Evolutionary conservation across 2,113 vertebrate genomes (phyloP).

Genomic region (Otocyon megalotis): DNA sequence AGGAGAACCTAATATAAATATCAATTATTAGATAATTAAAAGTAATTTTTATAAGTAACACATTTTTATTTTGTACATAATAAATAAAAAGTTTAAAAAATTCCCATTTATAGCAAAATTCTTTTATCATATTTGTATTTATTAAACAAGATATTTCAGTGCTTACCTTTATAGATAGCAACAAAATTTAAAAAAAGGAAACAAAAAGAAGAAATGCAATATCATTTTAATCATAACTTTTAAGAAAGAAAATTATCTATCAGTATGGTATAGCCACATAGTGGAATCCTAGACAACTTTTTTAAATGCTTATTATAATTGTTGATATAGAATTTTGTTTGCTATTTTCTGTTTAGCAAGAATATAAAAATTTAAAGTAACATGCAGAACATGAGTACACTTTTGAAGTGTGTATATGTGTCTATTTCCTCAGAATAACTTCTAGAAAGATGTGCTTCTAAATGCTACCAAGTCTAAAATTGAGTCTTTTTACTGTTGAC

Average conservation of each 20-base stretch:
- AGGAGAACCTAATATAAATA: background rate
- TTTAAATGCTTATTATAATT: background rate
- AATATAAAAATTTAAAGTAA: conserved; percentile 25
- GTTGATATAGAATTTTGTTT: background rate
- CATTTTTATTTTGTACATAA: background rate
- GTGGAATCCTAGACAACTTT: background rate
- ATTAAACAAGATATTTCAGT: background rate
- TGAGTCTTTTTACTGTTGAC: background rate
- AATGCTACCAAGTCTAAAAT: background rate
- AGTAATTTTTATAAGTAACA: background rate
- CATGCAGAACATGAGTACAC: background rate
- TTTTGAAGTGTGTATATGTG: background rate
- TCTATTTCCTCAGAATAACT: background rate
- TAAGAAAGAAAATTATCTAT: background rate
- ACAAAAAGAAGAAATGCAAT: background rate
- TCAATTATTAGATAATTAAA: background rate
- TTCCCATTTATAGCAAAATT: background rate
- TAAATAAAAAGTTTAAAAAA: background rate
- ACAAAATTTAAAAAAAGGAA: background rate
- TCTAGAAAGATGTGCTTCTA: background rate
- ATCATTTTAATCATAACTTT: background rate
- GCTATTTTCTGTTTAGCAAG: background rate
- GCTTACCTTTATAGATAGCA: background rate
- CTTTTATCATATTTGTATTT: background rate
- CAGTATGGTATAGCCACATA: background rate